These are phyloP conservation scores for Emydura subglobosa DNA, from an alignment of 2,113 vertebrate species.

Conservation along the genomic window DNA sequence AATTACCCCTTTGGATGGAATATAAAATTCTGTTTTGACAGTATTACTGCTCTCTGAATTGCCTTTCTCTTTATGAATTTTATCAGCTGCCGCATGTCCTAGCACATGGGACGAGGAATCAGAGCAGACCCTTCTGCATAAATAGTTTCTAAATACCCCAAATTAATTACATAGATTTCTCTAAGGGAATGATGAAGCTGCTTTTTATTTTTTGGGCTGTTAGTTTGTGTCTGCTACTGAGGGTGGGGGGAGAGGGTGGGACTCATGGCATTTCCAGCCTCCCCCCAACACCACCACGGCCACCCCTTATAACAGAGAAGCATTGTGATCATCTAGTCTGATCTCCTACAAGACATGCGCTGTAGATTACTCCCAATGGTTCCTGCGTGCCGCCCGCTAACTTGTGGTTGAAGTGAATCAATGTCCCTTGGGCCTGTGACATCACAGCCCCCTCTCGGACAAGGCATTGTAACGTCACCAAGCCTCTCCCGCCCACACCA, in stretches of 20 bases:
- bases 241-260: background rate
- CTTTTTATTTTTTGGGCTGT: background rate
- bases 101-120: slow-evolving; percentile 23
- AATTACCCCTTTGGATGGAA: slow-evolving; percentile 68
- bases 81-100: slow-evolving; percentile 52
- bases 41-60: slow-evolving; percentile 54
- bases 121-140: slow-evolving; percentile 57
- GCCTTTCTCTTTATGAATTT: slow-evolving; percentile 64
- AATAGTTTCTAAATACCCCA: slow-evolving; percentile 64
- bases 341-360: background rate
- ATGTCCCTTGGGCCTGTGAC: background rate
- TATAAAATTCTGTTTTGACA: slow-evolving; percentile 56
- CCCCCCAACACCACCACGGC: background rate
- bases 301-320: background rate
- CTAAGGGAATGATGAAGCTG: background rate
- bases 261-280: background rate
- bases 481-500: background rate
- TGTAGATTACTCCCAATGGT: background rate
- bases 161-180: slow-evolving; percentile 33
- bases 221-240: background rate
- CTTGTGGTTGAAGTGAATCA: background rate
- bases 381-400: background rate
- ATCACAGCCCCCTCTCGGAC: background rate
- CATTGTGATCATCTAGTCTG: background rate
- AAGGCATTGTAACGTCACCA: background rate